Percentiles rank a stretch among this genome's conserved stretches.
These are phyloP conservation scores for Drosophila truncata DNA, from an alignment of 1,140 invertebrate species.

Conservation along the genomic window DNA sequence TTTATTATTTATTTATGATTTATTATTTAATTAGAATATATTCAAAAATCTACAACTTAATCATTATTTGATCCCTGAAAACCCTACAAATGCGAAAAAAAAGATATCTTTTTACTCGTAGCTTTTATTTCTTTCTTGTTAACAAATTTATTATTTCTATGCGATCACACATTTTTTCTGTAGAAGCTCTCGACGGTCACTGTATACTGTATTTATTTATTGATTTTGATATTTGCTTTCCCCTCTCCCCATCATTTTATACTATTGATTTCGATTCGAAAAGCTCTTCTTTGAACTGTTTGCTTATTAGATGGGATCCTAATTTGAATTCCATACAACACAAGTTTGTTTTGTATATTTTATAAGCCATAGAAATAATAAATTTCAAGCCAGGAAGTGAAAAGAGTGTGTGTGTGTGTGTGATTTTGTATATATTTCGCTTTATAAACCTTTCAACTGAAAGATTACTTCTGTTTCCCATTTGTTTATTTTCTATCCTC, in stretches of 20 bases:
- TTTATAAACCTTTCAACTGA: slow-evolving; percentile 3
- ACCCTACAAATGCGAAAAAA: background rate
- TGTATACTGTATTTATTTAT: slow-evolving; percentile 28
- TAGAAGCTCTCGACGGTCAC: background rate
- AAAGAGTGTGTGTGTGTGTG: too few species aligned
- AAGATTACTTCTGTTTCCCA: slow-evolving; percentile 6
- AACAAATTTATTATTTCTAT: background rate
- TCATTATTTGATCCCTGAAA: background rate
- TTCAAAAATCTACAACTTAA: too few species aligned
- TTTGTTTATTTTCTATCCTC: background rate
- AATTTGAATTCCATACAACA: slow-evolving; percentile 40
- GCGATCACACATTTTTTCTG: background rate
- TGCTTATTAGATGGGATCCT: slow-evolving; percentile 33
- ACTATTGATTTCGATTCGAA: slow-evolving; percentile 11
- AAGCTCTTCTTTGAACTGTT: slow-evolving; percentile 17
- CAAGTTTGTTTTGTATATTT: slow-evolving; percentile 13
- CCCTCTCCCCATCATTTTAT: background rate
- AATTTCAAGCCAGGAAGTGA: slow-evolving; percentile 7
- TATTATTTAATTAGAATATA: too few species aligned
- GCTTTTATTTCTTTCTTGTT: background rate
- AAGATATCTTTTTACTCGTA: too few species aligned
- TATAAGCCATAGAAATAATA: slow-evolving; percentile 1
- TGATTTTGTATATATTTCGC: slow-evolving; percentile 6
- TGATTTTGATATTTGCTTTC: slow-evolving; percentile 31
- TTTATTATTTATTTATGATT: too few species aligned